These are phyloP conservation scores for Sarcophaga rosellei DNA, from an alignment of 2,888 invertebrate species.

Conservation along the genomic window DNA sequence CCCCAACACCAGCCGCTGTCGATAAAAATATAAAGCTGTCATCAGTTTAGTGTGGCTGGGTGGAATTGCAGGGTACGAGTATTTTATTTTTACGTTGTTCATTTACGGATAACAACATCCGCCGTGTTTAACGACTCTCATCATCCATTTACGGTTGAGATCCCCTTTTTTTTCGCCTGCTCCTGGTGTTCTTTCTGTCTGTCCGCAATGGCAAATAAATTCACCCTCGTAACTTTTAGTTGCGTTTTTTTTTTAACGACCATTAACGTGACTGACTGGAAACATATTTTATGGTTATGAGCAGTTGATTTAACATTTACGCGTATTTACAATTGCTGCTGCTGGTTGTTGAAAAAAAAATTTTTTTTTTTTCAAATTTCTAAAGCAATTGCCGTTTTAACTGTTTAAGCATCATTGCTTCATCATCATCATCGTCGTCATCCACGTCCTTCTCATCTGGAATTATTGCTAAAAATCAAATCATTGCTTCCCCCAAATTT, in stretches of 20 bases:
- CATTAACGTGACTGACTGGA: slow-evolving; percentile 68
- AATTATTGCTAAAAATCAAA: slow-evolving; percentile 56
- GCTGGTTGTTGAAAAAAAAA: not conserved
- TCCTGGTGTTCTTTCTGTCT: slow-evolving; percentile 25
- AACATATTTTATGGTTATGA: slow-evolving; percentile 76
- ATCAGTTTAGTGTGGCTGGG: slow-evolving; percentile 35
- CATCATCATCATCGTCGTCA: slow-evolving; percentile 57
- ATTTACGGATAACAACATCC: slow-evolving; percentile 66
- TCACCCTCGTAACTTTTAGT: slow-evolving; percentile 58
- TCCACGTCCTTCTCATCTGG: slow-evolving; percentile 7
- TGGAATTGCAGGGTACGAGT: slow-evolving; percentile 29
- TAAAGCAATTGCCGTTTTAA: slow-evolving; percentile 65
- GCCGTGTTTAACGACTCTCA: slow-evolving; percentile 68
- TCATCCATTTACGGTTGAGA: slow-evolving; percentile 59
- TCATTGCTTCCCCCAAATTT: slow-evolving; percentile 43
- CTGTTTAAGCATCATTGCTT: slow-evolving; percentile 31
- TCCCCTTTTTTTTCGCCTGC: not conserved
- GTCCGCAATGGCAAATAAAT: slow-evolving; percentile 54
- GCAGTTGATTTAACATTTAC: slow-evolving; percentile 65
- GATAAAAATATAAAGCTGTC: slow-evolving; percentile 33
- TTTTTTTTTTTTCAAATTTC: slow-evolving; percentile 33
- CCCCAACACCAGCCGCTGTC: not conserved
- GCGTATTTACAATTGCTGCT: not conserved
- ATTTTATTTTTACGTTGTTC: slow-evolving; percentile 36
- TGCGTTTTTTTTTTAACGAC: slow-evolving; percentile 30